Evolutionary conservation across 2,888 invertebrate species (phyloP).

Genomic region (Nephrotoma appendiculata): DNA sequence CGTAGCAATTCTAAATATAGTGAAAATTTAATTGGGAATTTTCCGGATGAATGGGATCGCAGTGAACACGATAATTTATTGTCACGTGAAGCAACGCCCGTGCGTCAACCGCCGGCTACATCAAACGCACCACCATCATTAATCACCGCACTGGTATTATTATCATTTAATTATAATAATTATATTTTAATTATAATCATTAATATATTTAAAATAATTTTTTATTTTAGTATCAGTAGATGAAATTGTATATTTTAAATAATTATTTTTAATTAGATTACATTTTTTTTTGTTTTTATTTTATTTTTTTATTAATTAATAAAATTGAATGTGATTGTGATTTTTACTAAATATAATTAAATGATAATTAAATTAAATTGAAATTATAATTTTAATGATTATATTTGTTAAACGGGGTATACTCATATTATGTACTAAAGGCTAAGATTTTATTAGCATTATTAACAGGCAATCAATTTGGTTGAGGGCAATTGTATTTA

Average conservation of each 20-base stretch:
- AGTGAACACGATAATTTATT: neutral
- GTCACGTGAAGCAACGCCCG: neutral
- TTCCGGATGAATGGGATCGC: neutral
- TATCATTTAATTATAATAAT: neutral
- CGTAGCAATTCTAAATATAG: conserved; percentile 5
- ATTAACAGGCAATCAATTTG: no score
- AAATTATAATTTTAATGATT: neutral
- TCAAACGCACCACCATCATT: neutral
- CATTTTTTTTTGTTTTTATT: neutral
- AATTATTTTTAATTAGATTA: neutral
- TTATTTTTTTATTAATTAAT: neutral
- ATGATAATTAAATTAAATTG: neutral
- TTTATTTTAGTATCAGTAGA: neutral
- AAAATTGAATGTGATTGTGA: neutral
- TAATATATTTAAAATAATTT: neutral
- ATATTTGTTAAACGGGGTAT: neutral
- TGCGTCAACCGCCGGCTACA: neutral
- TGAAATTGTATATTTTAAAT: neutral
- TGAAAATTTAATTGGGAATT: neutral
- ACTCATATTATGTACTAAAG: no score
- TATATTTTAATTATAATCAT: neutral
- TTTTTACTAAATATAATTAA: neutral
- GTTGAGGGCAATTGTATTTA: no score
- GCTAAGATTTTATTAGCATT: no score
- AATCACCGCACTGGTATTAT: neutral